Evolutionary conservation across 37 sponge, comb jelly and placozoan species (phyloP), one percentile per base, ranked within the genome.

Genomic region (Theonella swinhoei): DNA sequence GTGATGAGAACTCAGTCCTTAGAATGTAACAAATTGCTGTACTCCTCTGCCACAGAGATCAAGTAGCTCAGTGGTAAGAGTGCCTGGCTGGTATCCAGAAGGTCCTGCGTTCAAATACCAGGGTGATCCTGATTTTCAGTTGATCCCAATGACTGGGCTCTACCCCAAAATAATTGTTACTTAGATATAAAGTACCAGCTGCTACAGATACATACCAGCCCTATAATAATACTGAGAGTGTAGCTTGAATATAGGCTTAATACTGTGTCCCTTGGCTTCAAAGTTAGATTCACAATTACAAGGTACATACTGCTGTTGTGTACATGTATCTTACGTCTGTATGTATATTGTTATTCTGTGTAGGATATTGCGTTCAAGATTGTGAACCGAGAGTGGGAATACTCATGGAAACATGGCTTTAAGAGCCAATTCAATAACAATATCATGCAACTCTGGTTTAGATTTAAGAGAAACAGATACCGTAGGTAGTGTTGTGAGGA

Each of bases 371-470:
- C 90, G 22, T 97, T 97, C 80, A 90, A 93, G 88, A 90, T 98
- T 33, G 97, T 98, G 64, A 96, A 96, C 79, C 69, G 96, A 25
- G 99, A 98, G 85, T 98, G 99, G 99, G 99, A 98, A 70, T 98
- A 88, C 72, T 93, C 94, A 1, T 93, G 89, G 81, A 91, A 92
- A 76, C 87, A 94, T 60, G 97, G 99, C 32, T 98, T 98, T 79
- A 79, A 81, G 62, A 88, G 95, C 81, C 99, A 98, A 88, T 98
- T 93, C 78, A 90, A 73, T 81, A 91, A 96, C 76, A 95, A 95
- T 77, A 96, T 98, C 17, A 87, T 98, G 33, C 99, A 98, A 84
- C 86, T 98, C 23, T 96, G 97, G 97, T 98, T 96, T 63, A 77
- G 94, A 11, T 98, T 94, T 83, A 96, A 94, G 79, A 77, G 96